Percentiles rank a stretch among this genome's conserved stretches.
Conservation (phyloP, 2,888 invertebrate species). For the Andrena trimmerana region DNA sequence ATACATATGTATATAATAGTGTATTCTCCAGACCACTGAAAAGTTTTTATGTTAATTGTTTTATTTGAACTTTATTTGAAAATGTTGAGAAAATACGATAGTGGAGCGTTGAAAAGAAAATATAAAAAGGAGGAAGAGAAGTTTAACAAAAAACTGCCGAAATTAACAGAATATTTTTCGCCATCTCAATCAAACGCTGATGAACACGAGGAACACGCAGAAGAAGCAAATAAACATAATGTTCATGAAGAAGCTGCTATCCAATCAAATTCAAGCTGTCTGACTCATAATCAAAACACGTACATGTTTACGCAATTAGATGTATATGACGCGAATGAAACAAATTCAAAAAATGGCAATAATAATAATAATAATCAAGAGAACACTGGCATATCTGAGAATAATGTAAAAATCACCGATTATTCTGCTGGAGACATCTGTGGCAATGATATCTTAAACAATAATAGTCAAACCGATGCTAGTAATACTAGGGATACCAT, state of each 20-base stretch:
- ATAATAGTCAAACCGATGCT: not conserved
- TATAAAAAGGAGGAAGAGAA: not conserved
- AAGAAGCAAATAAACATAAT: not conserved
- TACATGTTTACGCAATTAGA: not conserved
- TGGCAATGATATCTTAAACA: not conserved
- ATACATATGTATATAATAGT: too few species aligned
- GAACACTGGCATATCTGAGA: too few species aligned
- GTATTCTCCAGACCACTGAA: too few species aligned
- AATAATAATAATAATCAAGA: too few species aligned
- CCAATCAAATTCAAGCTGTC: too few species aligned
- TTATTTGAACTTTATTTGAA: not conserved
- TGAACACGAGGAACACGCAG: not conserved
- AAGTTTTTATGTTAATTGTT: too few species aligned
- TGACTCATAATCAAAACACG: not conserved
- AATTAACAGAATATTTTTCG: slow-evolving; percentile 14
- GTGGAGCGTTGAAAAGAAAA: not conserved
- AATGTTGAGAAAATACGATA: not conserved
- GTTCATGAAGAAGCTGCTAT: not conserved
- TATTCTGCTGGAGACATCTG: not conserved
- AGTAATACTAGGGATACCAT: not conserved
- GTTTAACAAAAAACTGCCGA: slow-evolving; percentile 2
- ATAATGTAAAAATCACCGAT: not conserved
- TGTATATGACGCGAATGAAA: too few species aligned
- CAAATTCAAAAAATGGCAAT: too few species aligned
- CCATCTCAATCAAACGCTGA: not conserved